A percentile compares a stretch with the other conserved stretches of the same genome.
These are phyloP conservation scores for Columba guinea DNA, from an alignment of 2,797 vertebrate species.

Conservation along the genomic window DNA sequence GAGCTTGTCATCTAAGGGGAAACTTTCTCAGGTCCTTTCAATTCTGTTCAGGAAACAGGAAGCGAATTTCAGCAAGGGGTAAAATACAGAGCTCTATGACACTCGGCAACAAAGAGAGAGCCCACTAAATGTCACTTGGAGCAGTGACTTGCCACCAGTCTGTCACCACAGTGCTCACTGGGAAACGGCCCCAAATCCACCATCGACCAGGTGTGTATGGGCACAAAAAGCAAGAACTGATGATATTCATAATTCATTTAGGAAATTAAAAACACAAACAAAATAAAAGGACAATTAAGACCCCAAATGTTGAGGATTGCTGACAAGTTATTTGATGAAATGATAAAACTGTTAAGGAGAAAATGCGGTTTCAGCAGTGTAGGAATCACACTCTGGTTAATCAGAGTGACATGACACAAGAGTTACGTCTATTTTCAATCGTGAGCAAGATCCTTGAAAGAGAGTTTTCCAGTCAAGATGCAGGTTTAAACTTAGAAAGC, in stretches of 20 bases:
- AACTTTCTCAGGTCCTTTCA: conserved; percentile 41
- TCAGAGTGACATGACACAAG: rapidly evolving
- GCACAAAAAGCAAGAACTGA: not conserved
- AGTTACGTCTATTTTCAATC: not conserved
- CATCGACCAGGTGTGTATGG: rapidly evolving
- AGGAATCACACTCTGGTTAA: rapidly evolving
- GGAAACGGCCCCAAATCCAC: not conserved
- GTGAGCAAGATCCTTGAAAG: not conserved
- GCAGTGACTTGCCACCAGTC: not conserved
- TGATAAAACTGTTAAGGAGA: not conserved
- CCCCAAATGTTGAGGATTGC: not conserved
- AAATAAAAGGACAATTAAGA: not conserved
- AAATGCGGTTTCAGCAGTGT: rapidly evolving
- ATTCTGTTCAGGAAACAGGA: conserved; percentile 47
- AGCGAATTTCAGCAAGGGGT: conserved; percentile 29
- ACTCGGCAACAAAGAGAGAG: not conserved
- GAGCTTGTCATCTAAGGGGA: conserved; percentile 13
- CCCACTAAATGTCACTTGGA: not conserved
- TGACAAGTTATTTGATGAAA: not conserved
- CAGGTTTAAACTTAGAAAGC: not conserved
- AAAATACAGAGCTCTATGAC: not conserved
- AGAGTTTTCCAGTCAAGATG: not conserved
- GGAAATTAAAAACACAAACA: not conserved
- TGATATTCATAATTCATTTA: not conserved
- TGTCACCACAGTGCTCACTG: not conserved